Percentiles rank a stretch among this genome's conserved stretches.
phyloP scores from a whole-genome alignment of 2,888 invertebrate species.

The Ophioninae sp. region DNA sequence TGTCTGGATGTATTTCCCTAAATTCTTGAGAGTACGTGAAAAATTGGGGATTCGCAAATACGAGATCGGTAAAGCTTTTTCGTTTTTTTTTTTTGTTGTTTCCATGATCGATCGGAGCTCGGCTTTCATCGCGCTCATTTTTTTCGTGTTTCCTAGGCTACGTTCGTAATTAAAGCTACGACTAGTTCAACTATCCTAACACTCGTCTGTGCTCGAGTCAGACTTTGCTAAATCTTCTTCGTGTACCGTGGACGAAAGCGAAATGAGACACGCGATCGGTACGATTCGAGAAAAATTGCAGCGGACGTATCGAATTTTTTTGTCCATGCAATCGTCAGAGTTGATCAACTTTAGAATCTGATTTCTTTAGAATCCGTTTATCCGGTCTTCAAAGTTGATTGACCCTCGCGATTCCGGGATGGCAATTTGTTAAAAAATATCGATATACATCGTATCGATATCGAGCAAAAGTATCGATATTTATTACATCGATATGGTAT shows the following conservation, averaged over 20 bases:
- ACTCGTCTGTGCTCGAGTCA: constrained; percentile 28
- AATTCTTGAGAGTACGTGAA: neutral
- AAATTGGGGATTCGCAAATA: constrained; percentile 18
- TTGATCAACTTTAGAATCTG: neutral
- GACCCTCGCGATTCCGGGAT: too few species aligned
- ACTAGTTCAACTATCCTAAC: constrained; percentile 38
- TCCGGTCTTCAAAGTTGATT: too few species aligned
- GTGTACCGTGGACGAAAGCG: constrained; percentile 9
- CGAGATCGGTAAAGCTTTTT: constrained; percentile 8
- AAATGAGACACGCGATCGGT: constrained; percentile 1
- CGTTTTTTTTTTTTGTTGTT: constrained; percentile 15
- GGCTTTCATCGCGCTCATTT: constrained; percentile 25
- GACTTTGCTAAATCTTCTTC: constrained; percentile 11
- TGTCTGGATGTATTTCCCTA: neutral
- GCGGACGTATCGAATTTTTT: neutral
- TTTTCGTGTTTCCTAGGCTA: constrained; percentile 30
- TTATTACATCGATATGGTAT: too few species aligned
- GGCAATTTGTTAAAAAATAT: too few species aligned
- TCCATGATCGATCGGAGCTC: constrained; percentile 33
- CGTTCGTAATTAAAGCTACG: constrained; percentile 54
- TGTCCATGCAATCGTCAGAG: neutral
- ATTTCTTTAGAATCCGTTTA: too few species aligned
- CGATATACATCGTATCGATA: too few species aligned
- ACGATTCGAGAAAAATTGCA: neutral
- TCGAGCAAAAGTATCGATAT: too few species aligned